A percentile compares a stretch with the other conserved stretches of the same genome.
phyloP scores from a whole-genome alignment of 2,888 invertebrate genomes.

The Thymelicus lineola region DNA sequence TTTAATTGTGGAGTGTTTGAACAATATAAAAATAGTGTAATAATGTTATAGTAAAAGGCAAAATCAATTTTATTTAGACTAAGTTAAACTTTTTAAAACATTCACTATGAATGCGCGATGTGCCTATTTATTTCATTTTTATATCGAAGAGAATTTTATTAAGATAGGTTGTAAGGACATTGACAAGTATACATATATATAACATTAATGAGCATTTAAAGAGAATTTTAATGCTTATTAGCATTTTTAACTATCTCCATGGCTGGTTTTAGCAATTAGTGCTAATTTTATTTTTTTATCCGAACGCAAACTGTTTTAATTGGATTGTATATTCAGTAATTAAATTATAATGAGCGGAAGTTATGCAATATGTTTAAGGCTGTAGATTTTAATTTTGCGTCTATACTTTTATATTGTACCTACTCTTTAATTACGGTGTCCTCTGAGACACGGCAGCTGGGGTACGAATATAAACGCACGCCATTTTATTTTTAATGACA shows the following conservation, averaged over 20 bases:
- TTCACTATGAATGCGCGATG: constrained; percentile 76
- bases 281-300: constrained; percentile 47
- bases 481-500: constrained; percentile 31
- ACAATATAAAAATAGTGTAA: constrained; percentile 38
- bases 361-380: constrained; percentile 75
- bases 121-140: constrained; percentile 82
- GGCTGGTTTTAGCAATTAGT: constrained; percentile 52
- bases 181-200: constrained; percentile 67
- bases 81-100: constrained; percentile 62
- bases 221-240: constrained; percentile 40
- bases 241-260: constrained; percentile 54
- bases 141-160: constrained; percentile 70
- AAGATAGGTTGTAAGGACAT: constrained; percentile 60
- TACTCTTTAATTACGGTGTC: constrained; percentile 28
- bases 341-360: constrained; percentile 65
- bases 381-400: constrained; percentile 57
- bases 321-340: constrained; percentile 76
- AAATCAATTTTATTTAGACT: constrained; percentile 66
- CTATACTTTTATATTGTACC: constrained; percentile 53
- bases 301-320: constrained; percentile 47
- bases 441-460: constrained; percentile 60
- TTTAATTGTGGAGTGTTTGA: constrained; percentile 74
- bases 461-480: constrained; percentile 41
- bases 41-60: constrained; percentile 63
- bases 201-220: constrained; percentile 23